Evolutionary conservation across 2,888 invertebrate genomes (phyloP).

Genomic region (Creontiades dilutus): DNA sequence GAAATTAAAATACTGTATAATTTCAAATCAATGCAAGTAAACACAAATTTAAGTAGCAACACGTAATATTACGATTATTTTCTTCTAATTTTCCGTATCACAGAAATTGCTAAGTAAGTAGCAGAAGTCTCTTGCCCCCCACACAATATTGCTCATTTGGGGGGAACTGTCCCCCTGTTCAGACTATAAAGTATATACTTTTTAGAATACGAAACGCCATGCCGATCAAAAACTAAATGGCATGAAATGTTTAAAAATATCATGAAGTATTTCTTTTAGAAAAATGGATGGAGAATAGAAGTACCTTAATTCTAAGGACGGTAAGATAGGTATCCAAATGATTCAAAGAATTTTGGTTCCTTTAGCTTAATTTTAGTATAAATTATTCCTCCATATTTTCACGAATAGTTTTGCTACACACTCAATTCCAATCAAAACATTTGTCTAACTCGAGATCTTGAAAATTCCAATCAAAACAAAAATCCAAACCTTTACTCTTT

Average conservation of each 20-base stretch:
- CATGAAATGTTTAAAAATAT: not conserved
- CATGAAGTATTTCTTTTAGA: not conserved
- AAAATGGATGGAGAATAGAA: not conserved
- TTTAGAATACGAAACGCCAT: not conserved
- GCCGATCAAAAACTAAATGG: slow-evolving; percentile 11
- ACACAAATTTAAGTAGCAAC: not conserved
- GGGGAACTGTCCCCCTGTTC: not conserved
- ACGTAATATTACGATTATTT: not conserved
- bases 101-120: not conserved
- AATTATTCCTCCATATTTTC: not conserved
- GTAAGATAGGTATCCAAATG: not conserved
- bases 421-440: not conserved
- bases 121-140: not conserved
- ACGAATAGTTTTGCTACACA: not conserved
- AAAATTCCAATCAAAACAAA: not conserved
- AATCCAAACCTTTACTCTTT: too few relatives aligned
- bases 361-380: slow-evolving; percentile 8
- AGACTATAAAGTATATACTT: slow-evolving; percentile 18
- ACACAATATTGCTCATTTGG: slow-evolving; percentile 18
- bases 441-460: not conserved
- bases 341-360: not conserved
- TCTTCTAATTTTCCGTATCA: slow-evolving; percentile 12
- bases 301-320: slow-evolving; percentile 12
- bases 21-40: not conserved
- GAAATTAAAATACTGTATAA: not conserved